Base-by-base conservation (phyloP, 2,888 invertebrate genomes). In the Allygus modestus region DNA sequence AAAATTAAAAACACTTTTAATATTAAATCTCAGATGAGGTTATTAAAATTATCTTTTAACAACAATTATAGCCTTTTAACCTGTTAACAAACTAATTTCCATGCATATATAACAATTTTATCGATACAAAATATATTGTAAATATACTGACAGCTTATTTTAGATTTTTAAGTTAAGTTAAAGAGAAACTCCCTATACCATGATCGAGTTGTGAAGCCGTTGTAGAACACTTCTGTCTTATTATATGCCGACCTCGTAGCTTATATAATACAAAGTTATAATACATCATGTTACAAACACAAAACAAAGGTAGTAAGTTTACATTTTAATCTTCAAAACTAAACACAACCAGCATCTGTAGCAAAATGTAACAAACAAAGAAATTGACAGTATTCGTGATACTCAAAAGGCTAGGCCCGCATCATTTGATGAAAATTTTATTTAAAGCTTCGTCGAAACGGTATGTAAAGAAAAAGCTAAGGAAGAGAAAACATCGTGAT, bases 211-310 rank as follows among this genome's bases (percentile, higher is more conserved):
- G 33, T 9, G 20, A 23, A 71, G 37, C 71, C 71, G 0, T 71
- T 41, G 1, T 17, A 41, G 41, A 71, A 37, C 33, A 71, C 33
- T 41, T 41, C 23, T 41, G 71, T 41, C 41, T 71, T 23, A 41
- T 20, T 41, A 37, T 41, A 37, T 33, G 23, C 41, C 33, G n/a
- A 71, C 41, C 71, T 41, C 26, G 71, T 41, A 71, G 71, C 71
- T 71, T 71, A 71, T 71, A 71, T 71, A 41, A 71, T 71, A 71
- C 71, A 71, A 58, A n/a, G 71, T 71, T 71, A 71, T 71, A n/a
- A 41, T 71, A 71, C 71, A 71, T 71, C 33, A 71, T 71, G 71
- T 71, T n/a, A 71, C 71, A 37, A 71, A 71, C 41, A 41, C 71
- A 71, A 71, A 71, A 17, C 37, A 71, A 71, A 71, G 33, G 31